These are phyloP conservation scores for Acanthosepion esculentum DNA, from an alignment of 2,888 invertebrate species.

Conservation along the genomic window DNA sequence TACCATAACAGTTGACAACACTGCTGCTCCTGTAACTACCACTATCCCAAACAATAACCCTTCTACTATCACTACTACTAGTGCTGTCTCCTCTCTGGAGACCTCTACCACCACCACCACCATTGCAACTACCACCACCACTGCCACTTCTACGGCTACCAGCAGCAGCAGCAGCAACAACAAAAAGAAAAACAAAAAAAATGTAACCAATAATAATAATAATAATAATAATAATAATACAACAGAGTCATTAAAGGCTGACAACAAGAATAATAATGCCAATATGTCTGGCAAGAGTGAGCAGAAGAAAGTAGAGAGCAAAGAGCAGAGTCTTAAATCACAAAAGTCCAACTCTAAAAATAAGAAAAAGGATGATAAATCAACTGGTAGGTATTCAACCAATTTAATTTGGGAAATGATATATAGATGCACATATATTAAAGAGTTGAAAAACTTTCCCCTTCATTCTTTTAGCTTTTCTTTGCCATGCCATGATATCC, in stretches of 20 bases:
- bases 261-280: neutral
- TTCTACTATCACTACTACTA: neutral
- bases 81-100: neutral
- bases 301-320: neutral
- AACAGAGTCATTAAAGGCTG: neutral
- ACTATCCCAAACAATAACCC: neutral
- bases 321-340: neutral
- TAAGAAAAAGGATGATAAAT: slow-evolving; percentile 70
- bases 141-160: neutral
- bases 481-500: no score
- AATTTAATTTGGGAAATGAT: no score
- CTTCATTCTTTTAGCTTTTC: no score
- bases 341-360: slow-evolving; percentile 56
- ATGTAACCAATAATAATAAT: neutral
- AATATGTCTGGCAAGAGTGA: neutral
- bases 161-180: neutral
- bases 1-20: neutral
- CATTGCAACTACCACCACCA: neutral
- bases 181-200: neutral
- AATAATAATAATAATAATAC: neutral
- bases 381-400: slow-evolving; percentile 62
- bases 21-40: neutral
- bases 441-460: no score
- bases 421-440: no score
- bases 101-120: no score